Percentiles rank a stretch among this genome's conserved stretches.
These are phyloP conservation scores for Lymantria dispar DNA, from an alignment of 2,888 invertebrate genomes.

Conservation along the genomic window DNA sequence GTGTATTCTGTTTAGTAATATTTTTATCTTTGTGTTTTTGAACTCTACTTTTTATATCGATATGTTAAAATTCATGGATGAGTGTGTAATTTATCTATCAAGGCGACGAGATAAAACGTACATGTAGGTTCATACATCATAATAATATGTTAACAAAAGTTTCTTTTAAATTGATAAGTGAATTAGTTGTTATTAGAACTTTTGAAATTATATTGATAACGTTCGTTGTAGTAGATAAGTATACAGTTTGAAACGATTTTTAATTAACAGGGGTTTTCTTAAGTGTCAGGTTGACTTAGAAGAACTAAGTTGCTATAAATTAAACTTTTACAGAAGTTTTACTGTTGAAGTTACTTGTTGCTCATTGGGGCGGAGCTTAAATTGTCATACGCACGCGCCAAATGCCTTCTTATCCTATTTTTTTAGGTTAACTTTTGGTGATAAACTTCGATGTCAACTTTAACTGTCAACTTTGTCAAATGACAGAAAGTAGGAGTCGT, in stretches of 20 bases:
- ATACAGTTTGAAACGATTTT: background rate
- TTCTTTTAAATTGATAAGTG: constrained; percentile 18
- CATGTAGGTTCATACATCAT: background rate
- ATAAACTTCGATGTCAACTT: too few relatives aligned
- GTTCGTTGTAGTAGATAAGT: background rate
- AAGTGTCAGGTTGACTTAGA: too few relatives aligned
- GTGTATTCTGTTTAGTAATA: constrained; percentile 12
- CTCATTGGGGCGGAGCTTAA: constrained; percentile 56
- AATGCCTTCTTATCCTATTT: constrained; percentile 34
- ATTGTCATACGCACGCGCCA: constrained; percentile 57
- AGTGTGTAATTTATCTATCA: constrained; percentile 23
- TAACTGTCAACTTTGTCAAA: too few relatives aligned
- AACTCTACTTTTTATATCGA: constrained; percentile 10
- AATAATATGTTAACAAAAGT: constrained; percentile 18
- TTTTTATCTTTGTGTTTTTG: constrained; percentile 11
- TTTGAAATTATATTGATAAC: constrained; percentile 17
- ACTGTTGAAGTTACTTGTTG: constrained; percentile 72
- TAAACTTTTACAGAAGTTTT: constrained; percentile 5
- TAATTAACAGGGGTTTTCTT: too few relatives aligned
- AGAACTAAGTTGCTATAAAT: too few relatives aligned
- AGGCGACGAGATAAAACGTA: constrained; percentile 15
- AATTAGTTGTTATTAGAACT: background rate
- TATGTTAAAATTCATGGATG: constrained; percentile 9
- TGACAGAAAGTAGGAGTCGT: too few relatives aligned
- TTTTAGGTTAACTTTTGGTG: constrained; percentile 10